Evolutionary conservation across 2,888 invertebrate species (phyloP).

Genomic region (Nasonia oneida): DNA sequence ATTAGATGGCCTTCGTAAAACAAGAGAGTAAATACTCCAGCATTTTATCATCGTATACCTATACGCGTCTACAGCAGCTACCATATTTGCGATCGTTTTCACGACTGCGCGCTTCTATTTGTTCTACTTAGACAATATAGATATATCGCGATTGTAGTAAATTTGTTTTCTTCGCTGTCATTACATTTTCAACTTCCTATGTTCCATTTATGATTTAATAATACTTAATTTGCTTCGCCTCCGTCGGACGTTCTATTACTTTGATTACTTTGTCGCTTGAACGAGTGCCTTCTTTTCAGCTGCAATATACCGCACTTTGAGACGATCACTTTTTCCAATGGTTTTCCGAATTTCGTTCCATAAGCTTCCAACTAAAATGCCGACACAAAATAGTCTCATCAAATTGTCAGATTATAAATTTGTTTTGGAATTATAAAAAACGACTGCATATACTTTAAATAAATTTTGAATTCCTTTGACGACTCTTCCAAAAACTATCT

Average conservation of each 20-base stretch:
- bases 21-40: too few species aligned
- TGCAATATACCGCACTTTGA: conserved; percentile 71
- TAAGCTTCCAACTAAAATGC: conserved; percentile 70
- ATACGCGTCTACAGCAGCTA: too few species aligned
- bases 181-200: background rate
- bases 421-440: background rate
- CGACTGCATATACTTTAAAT: conserved; percentile 67
- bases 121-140: too few species aligned
- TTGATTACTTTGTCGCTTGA: background rate
- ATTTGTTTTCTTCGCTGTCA: background rate
- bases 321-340: conserved; percentile 70
- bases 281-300: background rate
- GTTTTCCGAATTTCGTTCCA: conserved; percentile 72
- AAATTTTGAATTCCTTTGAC: conserved; percentile 71
- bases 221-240: background rate
- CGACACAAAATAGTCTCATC: background rate
- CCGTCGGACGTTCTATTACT: background rate
- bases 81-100: too few species aligned
- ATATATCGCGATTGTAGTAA: background rate
- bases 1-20: too few species aligned
- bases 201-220: background rate
- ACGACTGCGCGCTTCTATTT: too few species aligned
- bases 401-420: background rate
- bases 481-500: conserved; percentile 82
- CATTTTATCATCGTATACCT: too few species aligned